Base-by-base conservation (phyloP, 1,140 invertebrate species). In the Cherax destructor region DNA sequence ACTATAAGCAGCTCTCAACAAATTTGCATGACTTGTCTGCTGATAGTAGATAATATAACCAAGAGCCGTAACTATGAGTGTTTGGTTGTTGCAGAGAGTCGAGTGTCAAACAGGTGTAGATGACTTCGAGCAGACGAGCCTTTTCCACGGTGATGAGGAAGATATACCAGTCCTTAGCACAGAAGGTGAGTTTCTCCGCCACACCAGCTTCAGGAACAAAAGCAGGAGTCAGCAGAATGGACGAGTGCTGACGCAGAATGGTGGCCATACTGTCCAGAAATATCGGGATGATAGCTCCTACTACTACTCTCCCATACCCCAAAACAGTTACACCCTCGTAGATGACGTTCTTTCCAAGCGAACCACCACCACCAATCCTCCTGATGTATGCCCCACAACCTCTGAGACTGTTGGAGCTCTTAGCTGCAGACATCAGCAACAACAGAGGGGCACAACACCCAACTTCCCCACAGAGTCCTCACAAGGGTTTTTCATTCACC, bases 361-460 rank as follows among this genome's bases (percentile, higher is more conserved):
- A 13, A 83, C 56, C 10, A 83, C 74, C 0, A 83, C 41, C 10
- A 83, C 74, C 3, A 91, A 85, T 76, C 83, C 89, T 21, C 89
- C 89, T 30, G 89, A 91, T 56, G 89, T 91, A 16, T 91, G 89
- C 59, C 89, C 89, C 18, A 91, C 83, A 21, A 76, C 61, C 87
- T 74, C 79, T 9, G 50, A 50, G 50, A 18, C n/a, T 21, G 49
- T 3, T 1, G 24, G 50, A 47, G 72, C 80, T 7, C 87, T 83
- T 13, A 83, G n/a, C 47, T 50, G 85, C 30, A 77, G 80, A 61
- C n/a, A 52, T 4, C 87, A 81, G 65, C 87, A 83, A 49, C 87
- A n/a, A 16, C 78, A 56, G 52, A 4, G 50, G 24, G 10, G 18
- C 21, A n/a, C 49, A 5, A 83, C 24, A 13, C 52, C 52, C 52